These are phyloP conservation scores for Coregonus clupeaformis DNA, from an alignment of 2,113 vertebrate genomes.

Conservation along the genomic window DNA sequence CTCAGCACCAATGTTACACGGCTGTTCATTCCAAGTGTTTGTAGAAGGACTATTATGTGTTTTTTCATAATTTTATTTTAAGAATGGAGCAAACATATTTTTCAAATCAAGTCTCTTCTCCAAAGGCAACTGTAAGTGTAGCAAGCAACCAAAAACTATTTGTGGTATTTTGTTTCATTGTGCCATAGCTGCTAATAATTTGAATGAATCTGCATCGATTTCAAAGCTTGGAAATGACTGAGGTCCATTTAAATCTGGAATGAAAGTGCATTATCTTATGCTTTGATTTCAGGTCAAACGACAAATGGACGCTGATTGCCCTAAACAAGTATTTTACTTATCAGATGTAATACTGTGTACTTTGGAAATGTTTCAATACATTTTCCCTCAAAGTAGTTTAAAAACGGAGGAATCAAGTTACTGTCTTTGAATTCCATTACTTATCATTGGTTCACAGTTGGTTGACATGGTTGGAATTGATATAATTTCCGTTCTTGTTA, in stretches of 20 bases:
- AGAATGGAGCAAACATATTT: slow-evolving; percentile 43
- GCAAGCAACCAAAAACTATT: slow-evolving; percentile 35
- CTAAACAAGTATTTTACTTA: not conserved
- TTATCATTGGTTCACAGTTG: slow-evolving; percentile 2
- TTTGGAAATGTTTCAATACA: not conserved
- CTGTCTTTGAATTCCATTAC: too few relatives aligned
- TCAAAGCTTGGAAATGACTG: slow-evolving; percentile 23
- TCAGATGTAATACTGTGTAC: not conserved
- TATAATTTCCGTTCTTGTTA: slow-evolving; percentile 3
- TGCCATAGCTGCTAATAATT: slow-evolving; percentile 34
- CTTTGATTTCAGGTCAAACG: not conserved
- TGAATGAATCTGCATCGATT: slow-evolving; percentile 26
- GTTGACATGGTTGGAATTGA: not conserved
- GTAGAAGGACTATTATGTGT: slow-evolving; percentile 24
- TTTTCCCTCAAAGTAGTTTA: not conserved
- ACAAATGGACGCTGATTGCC: not conserved
- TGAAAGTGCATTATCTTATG: not conserved
- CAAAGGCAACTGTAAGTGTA: slow-evolving; percentile 35
- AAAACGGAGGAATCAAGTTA: too few relatives aligned
- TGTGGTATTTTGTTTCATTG: slow-evolving; percentile 44
- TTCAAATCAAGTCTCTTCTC: slow-evolving; percentile 28
- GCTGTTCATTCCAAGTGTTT: slow-evolving; percentile 21
- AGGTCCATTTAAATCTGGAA: slow-evolving; percentile 11
- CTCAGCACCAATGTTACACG: slow-evolving; percentile 41
- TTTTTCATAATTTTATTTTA: slow-evolving; percentile 19